phyloP scores from a whole-genome alignment of 2,797 vertebrate genomes.

The Dendrocincla tyrannina region DNA sequence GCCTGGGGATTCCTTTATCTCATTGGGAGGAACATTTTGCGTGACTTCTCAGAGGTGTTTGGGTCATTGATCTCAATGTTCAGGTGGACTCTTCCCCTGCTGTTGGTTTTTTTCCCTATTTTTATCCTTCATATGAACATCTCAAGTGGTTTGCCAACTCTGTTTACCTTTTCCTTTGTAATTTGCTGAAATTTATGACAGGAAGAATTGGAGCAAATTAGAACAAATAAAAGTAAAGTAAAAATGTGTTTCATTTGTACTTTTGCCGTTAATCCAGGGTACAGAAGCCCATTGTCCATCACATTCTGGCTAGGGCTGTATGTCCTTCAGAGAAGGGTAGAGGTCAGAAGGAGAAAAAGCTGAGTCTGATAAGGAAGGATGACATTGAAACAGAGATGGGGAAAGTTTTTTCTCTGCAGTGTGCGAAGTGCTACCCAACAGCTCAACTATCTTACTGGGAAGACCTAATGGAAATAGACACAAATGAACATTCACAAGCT shows the following conservation, averaged over 20 bases:
- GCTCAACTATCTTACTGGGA: background rate
- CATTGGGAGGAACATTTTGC: background rate
- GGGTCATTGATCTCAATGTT: background rate
- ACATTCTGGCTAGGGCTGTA: background rate
- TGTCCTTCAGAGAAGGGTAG: slow-evolving; percentile 11
- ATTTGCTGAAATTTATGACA: background rate
- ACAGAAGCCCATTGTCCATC: background rate
- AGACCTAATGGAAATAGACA: slow-evolving; percentile 50
- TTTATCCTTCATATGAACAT: background rate
- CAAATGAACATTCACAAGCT: slow-evolving; percentile 31
- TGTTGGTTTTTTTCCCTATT: background rate
- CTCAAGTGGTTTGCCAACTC: background rate
- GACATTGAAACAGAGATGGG: background rate
- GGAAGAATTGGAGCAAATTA: background rate
- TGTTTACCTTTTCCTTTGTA: background rate
- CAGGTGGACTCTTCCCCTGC: background rate
- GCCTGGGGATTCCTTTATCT: background rate
- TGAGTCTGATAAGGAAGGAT: background rate
- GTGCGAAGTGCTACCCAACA: slow-evolving; percentile 13
- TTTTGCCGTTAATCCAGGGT: background rate
- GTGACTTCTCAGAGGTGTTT: background rate
- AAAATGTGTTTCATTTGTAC: background rate
- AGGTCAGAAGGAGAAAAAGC: background rate
- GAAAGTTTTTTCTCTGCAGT: slow-evolving; percentile 18
- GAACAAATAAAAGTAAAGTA: background rate